These are phyloP conservation scores for Parnassius smintheus DNA, from an alignment of 2,888 invertebrate genomes.

Conservation along the genomic window DNA sequence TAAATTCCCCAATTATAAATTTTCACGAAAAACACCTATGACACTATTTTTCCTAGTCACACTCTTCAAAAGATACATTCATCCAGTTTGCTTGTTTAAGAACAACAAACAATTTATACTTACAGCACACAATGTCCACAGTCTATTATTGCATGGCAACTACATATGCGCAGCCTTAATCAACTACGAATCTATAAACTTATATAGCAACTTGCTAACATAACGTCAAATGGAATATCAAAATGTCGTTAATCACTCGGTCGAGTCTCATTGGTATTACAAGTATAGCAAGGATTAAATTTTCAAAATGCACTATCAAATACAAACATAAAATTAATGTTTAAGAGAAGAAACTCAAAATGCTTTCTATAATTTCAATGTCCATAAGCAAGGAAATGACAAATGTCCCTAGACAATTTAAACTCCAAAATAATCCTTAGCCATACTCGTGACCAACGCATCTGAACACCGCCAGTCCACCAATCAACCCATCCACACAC, in stretches of 20 bases:
- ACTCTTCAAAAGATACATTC: too few species aligned
- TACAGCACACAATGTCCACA: neutral
- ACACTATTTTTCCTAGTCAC: too few species aligned
- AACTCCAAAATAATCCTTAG: slow-evolving; percentile 20
- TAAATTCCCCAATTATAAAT: too few species aligned
- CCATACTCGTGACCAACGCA: slow-evolving; percentile 9
- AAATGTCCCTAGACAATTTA: neutral
- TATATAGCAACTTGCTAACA: slow-evolving; percentile 19
- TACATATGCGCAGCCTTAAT: slow-evolving; percentile 4
- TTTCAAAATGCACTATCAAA: neutral
- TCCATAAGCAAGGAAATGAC: neutral
- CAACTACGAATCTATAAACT: slow-evolving; percentile 14
- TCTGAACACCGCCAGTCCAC: slow-evolving; percentile 30
- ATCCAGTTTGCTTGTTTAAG: too few species aligned
- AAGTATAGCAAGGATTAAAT: neutral
- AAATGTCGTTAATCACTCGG: slow-evolving; percentile 10
- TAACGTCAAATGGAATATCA: slow-evolving; percentile 9
- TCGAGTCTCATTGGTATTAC: slow-evolving; percentile 2
- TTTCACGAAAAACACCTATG: too few species aligned
- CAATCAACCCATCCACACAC: slow-evolving; percentile 27
- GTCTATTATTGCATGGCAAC: neutral
- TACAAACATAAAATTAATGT: too few species aligned
- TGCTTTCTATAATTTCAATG: too few species aligned
- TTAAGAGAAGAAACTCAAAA: too few species aligned
- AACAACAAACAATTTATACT: neutral